Evolutionary conservation across 30 jellyfish, hydroid and myxozoan species (phyloP).

Genomic region (Morbakka virulenta): DNA sequence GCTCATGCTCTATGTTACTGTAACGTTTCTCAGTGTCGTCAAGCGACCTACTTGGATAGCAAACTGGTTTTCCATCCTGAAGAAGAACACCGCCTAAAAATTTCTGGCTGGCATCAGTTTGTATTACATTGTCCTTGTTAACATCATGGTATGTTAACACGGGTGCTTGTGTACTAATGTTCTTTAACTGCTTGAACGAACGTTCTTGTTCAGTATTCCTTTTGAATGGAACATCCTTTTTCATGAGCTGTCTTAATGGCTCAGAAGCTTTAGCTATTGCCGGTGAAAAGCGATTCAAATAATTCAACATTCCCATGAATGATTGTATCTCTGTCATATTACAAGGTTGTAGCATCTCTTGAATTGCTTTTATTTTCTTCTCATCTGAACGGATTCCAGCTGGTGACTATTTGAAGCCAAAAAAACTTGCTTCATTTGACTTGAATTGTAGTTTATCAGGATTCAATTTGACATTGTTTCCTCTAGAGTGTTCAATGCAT

Average conservation of each 20-base stretch:
- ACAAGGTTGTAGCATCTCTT: not conserved
- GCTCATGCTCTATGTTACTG: not conserved
- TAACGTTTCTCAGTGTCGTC: constrained; percentile 38
- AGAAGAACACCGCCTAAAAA: constrained; percentile 33
- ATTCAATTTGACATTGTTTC: not conserved
- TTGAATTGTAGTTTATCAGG: not conserved
- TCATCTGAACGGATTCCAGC: not conserved
- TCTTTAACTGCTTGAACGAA: constrained; percentile 10
- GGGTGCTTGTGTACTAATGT: constrained; percentile 5
- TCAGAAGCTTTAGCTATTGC: not conserved
- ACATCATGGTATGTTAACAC: constrained; percentile 21
- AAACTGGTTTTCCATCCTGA: constrained; percentile 53
- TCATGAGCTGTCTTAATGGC: not conserved
- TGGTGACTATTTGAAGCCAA: not conserved
- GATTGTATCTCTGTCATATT: not conserved
- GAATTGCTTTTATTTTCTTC: constrained; percentile 10
- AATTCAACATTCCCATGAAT: constrained; percentile 10
- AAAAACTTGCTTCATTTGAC: not conserved
- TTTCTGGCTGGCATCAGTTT: constrained; percentile 29
- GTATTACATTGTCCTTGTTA: constrained; percentile 8
- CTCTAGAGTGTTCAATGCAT: not conserved
- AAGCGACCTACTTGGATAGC: constrained; percentile 16
- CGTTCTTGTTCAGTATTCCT: constrained; percentile 35
- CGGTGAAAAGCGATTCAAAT: constrained; percentile 5
- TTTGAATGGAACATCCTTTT: not conserved